Conservation (phyloP, 2,888 invertebrate species). For the Ichneumoninae sp. region DNA sequence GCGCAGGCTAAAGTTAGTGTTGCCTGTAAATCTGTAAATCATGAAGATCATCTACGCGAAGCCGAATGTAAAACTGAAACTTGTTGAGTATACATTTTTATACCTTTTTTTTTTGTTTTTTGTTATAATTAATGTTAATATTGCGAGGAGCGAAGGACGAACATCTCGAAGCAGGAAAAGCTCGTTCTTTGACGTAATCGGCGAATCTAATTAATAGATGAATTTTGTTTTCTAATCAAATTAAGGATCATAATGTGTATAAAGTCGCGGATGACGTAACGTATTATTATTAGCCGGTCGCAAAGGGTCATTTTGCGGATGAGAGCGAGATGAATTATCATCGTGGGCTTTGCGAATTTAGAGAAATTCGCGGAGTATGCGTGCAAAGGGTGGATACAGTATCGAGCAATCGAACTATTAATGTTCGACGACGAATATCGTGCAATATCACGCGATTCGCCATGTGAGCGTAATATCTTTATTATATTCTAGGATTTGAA, state of each 20-base stretch:
- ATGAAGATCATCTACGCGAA: background rate
- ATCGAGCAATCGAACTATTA: slow-evolving; percentile 27
- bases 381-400: slow-evolving; percentile 6
- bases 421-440: slow-evolving; percentile 27
- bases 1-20: background rate
- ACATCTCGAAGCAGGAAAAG: slow-evolving; percentile 28
- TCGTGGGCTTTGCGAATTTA: slow-evolving; percentile 6
- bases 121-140: slow-evolving; percentile 22
- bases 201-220: slow-evolving; percentile 63
- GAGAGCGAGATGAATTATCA: background rate
- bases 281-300: slow-evolving; percentile 43
- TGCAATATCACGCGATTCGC: slow-evolving; percentile 14
- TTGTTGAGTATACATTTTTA: background rate
- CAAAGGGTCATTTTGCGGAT: slow-evolving; percentile 20
- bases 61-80: background rate
- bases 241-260: slow-evolving; percentile 53
- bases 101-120: slow-evolving; percentile 10
- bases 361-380: slow-evolving; percentile 16
- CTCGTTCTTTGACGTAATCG: slow-evolving; percentile 73
- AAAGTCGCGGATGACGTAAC: slow-evolving; percentile 54
- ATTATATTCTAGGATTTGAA: slow-evolving; percentile 69
- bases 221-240: slow-evolving; percentile 52
- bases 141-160: slow-evolving; percentile 21
- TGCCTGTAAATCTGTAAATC: background rate
- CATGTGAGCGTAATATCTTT: slow-evolving; percentile 40